Percentiles rank a stretch among this genome's conserved stretches.
Evolutionary conservation across 2,113 vertebrate genomes (phyloP).

Genomic region (Alces alces): DNA sequence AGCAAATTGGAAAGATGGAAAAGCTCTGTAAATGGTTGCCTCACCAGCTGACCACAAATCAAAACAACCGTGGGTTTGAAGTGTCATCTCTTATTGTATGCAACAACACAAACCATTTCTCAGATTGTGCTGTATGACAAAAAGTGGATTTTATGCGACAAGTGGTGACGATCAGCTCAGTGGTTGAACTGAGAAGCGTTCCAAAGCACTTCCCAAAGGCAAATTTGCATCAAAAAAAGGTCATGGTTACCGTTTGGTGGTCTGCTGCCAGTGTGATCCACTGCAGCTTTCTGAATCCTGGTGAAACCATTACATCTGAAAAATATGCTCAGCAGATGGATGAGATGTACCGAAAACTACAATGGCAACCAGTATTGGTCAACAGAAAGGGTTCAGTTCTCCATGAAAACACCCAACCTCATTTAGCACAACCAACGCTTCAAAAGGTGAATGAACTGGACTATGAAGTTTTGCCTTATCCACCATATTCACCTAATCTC

Average conservation of each 20-base stretch:
- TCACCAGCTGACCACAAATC: neutral
- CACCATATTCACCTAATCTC: neutral
- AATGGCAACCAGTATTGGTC: neutral
- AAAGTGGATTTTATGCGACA: neutral
- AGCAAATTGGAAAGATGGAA: neutral
- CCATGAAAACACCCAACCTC: neutral
- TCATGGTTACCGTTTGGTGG: neutral
- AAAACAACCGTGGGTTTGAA: neutral
- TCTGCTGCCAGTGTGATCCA: neutral
- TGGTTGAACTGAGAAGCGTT: neutral
- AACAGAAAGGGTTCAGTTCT: neutral
- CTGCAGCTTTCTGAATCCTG: neutral
- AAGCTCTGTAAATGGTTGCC: neutral
- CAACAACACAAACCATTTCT: neutral
- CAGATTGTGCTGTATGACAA: neutral
- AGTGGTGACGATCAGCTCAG: neutral
- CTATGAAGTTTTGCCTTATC: neutral
- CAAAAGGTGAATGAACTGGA: neutral
- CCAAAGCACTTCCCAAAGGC: neutral
- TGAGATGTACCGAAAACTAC: neutral
- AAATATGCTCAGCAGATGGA: neutral
- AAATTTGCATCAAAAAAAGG: neutral
- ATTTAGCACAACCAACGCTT: neutral
- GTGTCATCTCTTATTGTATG: neutral
- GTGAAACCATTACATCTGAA: neutral